Conservation (phyloP, 1,140 invertebrate species). For the Bombus affinis region DNA sequence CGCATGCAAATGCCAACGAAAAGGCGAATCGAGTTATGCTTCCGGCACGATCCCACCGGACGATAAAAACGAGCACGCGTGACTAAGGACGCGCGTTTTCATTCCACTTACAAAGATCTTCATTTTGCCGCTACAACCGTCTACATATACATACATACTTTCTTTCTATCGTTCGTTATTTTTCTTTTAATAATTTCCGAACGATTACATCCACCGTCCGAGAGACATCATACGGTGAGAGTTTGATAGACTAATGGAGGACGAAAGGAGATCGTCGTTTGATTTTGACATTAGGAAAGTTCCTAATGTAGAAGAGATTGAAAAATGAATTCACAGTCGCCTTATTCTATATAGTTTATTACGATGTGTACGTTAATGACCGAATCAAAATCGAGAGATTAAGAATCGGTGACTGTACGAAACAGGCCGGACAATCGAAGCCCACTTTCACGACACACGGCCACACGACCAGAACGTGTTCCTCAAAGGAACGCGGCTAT, state of each 20-base stretch:
- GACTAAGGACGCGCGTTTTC: constrained; percentile 67
- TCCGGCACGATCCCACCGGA: constrained; percentile 76
- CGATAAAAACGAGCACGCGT: constrained; percentile 73
- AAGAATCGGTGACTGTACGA: not conserved
- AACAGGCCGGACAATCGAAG: not conserved
- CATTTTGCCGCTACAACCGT: not conserved
- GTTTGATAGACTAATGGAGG: not conserved
- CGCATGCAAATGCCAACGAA: constrained; percentile 78
- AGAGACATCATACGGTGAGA: not conserved
- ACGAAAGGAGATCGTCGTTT: not conserved
- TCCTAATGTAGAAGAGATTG: not conserved
- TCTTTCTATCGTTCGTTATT: not conserved
- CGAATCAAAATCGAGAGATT: constrained; percentile 2
- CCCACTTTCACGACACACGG: not conserved
- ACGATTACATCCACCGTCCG: not conserved
- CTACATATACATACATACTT: not conserved
- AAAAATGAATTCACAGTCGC: constrained; percentile 8
- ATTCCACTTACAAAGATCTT: not conserved
- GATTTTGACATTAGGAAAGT: not conserved
- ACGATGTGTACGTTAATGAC: not conserved
- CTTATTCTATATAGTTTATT: not conserved
- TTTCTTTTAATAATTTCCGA: not conserved
- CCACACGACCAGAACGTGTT: not conserved
- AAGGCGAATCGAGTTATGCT: constrained; percentile 79
- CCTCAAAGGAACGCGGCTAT: not conserved